Conservation (phyloP, 2,113 vertebrate genomes). For the Phyllopteryx taeniolatus region DNA sequence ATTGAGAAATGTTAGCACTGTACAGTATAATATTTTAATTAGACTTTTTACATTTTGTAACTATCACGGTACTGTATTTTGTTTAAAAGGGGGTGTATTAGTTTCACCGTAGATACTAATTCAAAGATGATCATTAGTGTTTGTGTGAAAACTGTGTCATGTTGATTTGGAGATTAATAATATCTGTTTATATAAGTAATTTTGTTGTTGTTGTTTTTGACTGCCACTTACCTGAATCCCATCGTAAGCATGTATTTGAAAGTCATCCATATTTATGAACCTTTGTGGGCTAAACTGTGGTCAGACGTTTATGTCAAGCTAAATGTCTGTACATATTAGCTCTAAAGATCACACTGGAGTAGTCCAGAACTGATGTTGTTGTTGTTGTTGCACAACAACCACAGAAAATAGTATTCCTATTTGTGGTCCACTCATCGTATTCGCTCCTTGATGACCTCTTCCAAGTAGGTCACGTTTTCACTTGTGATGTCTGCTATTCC, state of each 20-base stretch:
- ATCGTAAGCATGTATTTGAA: not conserved
- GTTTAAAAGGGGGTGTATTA: too few relatives aligned
- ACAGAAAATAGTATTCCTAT: not conserved
- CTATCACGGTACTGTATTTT: too few relatives aligned
- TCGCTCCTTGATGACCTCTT: not conserved
- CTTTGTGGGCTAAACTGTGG: not conserved
- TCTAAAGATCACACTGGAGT: not conserved
- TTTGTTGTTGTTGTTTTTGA: not conserved
- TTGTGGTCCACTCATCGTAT: not conserved
- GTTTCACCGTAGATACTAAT: too few relatives aligned
- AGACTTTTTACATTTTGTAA: too few relatives aligned
- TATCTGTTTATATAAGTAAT: too few relatives aligned
- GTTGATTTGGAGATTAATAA: too few relatives aligned
- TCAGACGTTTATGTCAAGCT: not conserved
- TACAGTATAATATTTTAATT: too few relatives aligned
- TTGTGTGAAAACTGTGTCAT: too few relatives aligned
- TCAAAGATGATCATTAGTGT: too few relatives aligned
- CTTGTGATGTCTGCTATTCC: conserved; percentile 3
- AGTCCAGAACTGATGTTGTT: not conserved
- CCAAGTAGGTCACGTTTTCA: not conserved
- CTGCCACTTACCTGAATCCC: not conserved
- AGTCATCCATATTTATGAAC: not conserved
- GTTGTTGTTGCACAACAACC: not conserved
- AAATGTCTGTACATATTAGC: not conserved
- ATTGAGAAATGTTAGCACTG: too few relatives aligned